Evolutionary conservation across 2,113 vertebrate species (phyloP).

Genomic region (Himantopus leucocephalus): DNA sequence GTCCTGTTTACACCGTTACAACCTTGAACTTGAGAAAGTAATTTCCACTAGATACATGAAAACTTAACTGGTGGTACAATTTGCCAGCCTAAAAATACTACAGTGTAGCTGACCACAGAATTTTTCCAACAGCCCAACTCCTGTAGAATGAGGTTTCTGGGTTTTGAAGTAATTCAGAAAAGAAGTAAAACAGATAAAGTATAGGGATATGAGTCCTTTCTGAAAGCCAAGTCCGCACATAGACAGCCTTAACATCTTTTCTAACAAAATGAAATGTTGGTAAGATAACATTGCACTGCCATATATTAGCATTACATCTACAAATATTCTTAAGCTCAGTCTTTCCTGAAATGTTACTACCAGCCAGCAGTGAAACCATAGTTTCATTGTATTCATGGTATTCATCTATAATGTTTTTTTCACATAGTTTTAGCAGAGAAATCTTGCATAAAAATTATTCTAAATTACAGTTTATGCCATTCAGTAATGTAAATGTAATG

Average conservation of each 20-base stretch:
- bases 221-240: not conserved
- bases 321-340: not conserved
- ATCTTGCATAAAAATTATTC: not conserved
- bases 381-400: not conserved
- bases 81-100: not conserved
- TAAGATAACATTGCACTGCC: not conserved
- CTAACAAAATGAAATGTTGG: not conserved
- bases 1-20: not conserved
- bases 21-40: not conserved
- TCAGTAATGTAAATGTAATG: not conserved
- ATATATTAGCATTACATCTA: not conserved
- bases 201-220: not conserved
- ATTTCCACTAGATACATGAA: not conserved
- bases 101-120: not conserved
- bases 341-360: not conserved
- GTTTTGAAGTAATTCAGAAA: not conserved
- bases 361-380: not conserved
- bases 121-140: not conserved
- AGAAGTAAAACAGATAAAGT: not conserved
- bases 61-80: not conserved
- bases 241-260: not conserved
- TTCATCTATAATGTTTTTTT: not conserved
- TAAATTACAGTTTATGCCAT: not conserved
- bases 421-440: not conserved
- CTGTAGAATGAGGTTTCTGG: not conserved